phyloP scores from a whole-genome alignment of 2,113 vertebrate species.

The Pelmatolapia mariae region DNA sequence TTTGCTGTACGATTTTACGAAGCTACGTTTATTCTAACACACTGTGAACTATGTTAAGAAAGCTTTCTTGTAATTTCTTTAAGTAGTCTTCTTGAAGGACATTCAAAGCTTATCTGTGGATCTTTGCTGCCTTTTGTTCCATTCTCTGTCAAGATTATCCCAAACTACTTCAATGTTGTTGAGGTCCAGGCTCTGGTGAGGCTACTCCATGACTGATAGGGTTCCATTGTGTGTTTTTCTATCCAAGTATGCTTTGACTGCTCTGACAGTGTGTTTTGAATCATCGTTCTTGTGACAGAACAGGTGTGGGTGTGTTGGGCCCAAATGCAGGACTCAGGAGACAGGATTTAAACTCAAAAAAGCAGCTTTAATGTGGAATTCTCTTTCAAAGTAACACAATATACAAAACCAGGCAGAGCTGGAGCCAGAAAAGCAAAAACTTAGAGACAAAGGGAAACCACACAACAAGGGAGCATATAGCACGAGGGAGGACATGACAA shows the following conservation, averaged over 20 bases:
- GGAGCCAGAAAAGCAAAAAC: background rate
- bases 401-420: background rate
- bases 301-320: background rate
- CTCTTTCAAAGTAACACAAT: background rate
- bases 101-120: background rate
- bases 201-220: fast-evolving
- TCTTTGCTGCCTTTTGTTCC: background rate
- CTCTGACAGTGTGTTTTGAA: background rate
- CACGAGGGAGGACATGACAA: background rate
- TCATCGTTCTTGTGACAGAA: background rate
- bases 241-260: background rate
- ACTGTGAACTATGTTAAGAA: background rate
- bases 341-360: background rate
- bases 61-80: background rate
- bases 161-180: background rate
- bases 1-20: background rate
- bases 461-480: background rate
- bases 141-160: background rate
- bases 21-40: background rate
- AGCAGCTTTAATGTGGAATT: background rate
- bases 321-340: background rate
- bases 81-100: background rate
- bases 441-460: background rate
- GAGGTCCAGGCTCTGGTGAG: background rate
- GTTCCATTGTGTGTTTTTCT: background rate